Percentiles rank a stretch among this genome's conserved stretches.
phyloP scores from a whole-genome alignment of 2,797 vertebrate genomes.

The Lerista edwardsae region DNA sequence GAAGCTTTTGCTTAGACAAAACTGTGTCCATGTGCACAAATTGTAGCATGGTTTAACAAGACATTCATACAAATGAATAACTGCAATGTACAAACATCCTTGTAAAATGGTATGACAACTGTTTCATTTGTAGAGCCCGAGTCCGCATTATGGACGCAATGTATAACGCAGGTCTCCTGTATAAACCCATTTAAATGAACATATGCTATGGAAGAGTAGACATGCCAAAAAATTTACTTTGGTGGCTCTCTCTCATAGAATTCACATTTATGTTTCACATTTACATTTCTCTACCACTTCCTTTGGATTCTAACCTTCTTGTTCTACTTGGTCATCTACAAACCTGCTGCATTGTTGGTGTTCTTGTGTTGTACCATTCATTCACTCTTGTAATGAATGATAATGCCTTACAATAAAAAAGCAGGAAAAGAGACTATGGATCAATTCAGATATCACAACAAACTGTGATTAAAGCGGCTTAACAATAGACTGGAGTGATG shows the following conservation, averaged over 20 bases:
- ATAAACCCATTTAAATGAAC: neutral
- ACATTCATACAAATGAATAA: neutral
- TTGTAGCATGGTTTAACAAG: neutral
- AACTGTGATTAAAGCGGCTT: neutral
- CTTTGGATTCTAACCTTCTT: neutral
- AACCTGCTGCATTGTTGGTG: neutral
- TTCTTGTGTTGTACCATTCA: neutral
- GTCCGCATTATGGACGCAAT: neutral
- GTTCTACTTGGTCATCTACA: neutral
- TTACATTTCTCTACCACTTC: neutral
- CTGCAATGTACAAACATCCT: neutral
- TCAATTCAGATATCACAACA: neutral
- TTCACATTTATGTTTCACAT: neutral
- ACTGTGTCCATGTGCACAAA: neutral
- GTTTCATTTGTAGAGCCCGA: neutral
- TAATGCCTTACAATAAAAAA: too few species aligned
- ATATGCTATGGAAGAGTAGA: neutral
- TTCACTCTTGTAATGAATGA: too few species aligned
- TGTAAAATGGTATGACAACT: neutral
- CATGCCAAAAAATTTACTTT: neutral
- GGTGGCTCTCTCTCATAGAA: neutral
- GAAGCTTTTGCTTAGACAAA: neutral
- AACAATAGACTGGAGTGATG: neutral
- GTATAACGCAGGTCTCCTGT: neutral
- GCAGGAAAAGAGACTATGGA: too few species aligned